Evolutionary conservation across 1,140 invertebrate species (phyloP).

Genomic region (Ruditapes philippinarum): DNA sequence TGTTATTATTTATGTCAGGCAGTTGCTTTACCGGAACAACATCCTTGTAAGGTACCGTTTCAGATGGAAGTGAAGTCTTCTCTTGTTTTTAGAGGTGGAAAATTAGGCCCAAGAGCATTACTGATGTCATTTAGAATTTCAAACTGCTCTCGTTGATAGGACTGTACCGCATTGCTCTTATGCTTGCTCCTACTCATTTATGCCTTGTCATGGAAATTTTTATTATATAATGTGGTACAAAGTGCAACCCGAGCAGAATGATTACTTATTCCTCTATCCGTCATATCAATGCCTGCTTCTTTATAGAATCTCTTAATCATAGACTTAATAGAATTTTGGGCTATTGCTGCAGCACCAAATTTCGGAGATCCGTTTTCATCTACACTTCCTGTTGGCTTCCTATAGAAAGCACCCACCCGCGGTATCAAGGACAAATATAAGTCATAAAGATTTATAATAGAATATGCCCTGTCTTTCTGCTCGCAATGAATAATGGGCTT

Average conservation of each 20-base stretch:
- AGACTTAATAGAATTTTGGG: not conserved
- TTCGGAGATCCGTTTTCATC: not conserved
- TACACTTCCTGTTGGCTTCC: not conserved
- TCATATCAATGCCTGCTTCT: not conserved
- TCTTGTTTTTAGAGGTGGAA: not conserved
- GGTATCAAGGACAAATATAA: not conserved
- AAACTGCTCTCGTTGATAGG: slow-evolving; percentile 28
- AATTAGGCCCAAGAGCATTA: not conserved
- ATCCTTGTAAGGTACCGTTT: no score
- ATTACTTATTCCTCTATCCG: not conserved
- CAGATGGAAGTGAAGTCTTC: no score
- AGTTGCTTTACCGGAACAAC: no score
- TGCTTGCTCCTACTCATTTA: not conserved
- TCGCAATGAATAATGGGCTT: not conserved
- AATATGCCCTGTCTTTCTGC: not conserved
- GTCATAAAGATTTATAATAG: not conserved
- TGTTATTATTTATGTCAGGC: no score
- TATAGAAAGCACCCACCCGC: not conserved
- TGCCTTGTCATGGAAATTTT: not conserved
- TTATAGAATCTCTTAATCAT: not conserved
- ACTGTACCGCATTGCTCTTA: not conserved
- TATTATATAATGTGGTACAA: not conserved
- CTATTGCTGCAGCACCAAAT: not conserved
- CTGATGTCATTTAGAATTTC: slow-evolving; percentile 2
- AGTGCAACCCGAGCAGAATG: not conserved